phyloP scores from a whole-genome alignment of 2,113 vertebrate species.

The Leptodactylus fuscus region DNA sequence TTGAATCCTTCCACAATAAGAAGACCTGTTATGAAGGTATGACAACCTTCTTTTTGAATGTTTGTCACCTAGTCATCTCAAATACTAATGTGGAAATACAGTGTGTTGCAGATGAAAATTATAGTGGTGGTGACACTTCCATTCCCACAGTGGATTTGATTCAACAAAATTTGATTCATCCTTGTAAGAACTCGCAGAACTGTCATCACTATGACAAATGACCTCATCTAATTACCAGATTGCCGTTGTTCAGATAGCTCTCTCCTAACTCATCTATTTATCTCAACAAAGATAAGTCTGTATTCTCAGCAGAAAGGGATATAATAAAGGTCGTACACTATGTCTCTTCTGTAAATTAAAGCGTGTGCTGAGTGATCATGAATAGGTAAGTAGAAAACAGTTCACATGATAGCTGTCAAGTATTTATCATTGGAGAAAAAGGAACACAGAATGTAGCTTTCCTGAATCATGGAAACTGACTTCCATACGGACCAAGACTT shows the following conservation, averaged over 20 bases:
- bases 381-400: conserved; percentile 28
- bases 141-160: conserved; percentile 37
- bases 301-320: conserved; percentile 15
- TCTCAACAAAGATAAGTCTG: conserved; percentile 48
- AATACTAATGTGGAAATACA: neutral
- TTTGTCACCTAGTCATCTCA: neutral
- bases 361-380: conserved; percentile 45
- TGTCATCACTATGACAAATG: conserved; percentile 50
- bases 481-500: too few relatives aligned
- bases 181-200: conserved; percentile 5
- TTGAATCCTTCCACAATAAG: neutral
- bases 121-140: neutral
- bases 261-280: conserved; percentile 19
- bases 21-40: neutral
- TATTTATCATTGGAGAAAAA: too few relatives aligned
- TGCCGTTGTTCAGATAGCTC: conserved; percentile 43
- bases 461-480: too few relatives aligned
- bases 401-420: too few relatives aligned
- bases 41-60: neutral
- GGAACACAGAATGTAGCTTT: too few relatives aligned
- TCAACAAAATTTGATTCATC: conserved; percentile 32
- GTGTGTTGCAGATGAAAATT: neutral
- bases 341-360: conserved; percentile 40
- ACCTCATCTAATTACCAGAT: conserved; percentile 29
- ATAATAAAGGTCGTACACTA: conserved; percentile 23